Evolutionary conservation across 2,797 vertebrate species (phyloP).

Genomic region (Trachops cirrhosus): DNA sequence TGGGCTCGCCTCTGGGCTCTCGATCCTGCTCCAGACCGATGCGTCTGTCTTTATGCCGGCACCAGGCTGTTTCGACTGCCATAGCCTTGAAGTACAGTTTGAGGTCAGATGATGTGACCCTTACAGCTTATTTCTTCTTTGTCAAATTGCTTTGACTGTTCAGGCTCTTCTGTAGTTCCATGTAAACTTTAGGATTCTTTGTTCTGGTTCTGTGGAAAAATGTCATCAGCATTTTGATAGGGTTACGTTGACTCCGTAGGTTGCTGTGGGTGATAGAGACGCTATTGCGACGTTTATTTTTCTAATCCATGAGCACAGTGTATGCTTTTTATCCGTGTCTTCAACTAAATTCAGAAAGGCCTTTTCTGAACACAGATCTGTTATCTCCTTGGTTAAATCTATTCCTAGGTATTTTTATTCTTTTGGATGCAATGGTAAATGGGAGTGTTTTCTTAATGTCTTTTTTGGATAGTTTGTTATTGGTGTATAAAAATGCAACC

Average conservation of each 20-base stretch:
- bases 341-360: neutral
- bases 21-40: accelerated
- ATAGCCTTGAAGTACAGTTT: neutral
- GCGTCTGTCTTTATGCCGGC: neutral
- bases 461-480: neutral
- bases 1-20: too few species aligned
- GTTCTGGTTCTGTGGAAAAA: neutral
- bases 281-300: neutral
- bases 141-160: neutral
- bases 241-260: neutral
- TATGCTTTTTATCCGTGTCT: neutral
- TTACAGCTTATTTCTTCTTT: neutral
- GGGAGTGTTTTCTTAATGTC: neutral
- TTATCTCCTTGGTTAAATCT: neutral
- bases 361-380: too few species aligned
- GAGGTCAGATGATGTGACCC: too few species aligned
- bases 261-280: neutral
- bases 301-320: neutral
- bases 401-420: neutral
- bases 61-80: neutral
- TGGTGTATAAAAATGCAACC: neutral
- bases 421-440: neutral
- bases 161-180: neutral
- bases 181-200: neutral
- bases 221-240: neutral